Evolutionary conservation across 2,797 vertebrate genomes (phyloP).

Genomic region (Acridotheres tristis): DNA sequence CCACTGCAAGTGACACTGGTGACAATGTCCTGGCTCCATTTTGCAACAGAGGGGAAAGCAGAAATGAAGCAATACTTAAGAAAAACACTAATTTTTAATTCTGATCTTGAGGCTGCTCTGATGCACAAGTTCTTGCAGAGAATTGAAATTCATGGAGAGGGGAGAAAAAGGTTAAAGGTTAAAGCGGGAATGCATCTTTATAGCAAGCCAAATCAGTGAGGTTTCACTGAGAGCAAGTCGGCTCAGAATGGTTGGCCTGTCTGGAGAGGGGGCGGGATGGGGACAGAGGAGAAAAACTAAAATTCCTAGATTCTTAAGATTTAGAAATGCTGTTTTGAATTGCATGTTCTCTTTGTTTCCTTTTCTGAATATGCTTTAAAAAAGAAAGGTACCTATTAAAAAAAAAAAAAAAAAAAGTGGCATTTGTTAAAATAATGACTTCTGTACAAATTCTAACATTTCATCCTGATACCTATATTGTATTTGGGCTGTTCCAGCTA

Average conservation of each 20-base stretch:
- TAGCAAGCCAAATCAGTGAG: background rate
- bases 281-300: accelerated
- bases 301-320: background rate
- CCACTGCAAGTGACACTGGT: accelerated
- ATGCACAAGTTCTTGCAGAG: background rate
- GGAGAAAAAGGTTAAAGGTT: background rate
- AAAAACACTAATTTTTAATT: constrained; percentile 1
- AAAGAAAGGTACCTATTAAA: background rate
- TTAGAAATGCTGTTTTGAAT: background rate
- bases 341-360: background rate
- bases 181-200: background rate
- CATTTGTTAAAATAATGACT: background rate
- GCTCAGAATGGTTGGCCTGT: background rate
- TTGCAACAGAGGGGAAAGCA: background rate
- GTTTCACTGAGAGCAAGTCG: background rate
- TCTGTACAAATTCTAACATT: background rate
- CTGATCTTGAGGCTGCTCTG: background rate
- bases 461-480: background rate
- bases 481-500: background rate
- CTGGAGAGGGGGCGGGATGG: accelerated
- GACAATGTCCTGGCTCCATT: background rate
- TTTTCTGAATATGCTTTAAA: background rate
- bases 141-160: background rate
- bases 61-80: background rate
- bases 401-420: background rate